Base-by-base conservation (phyloP, 2,888 invertebrate species). In the Cerceris rybyensis region DNA sequence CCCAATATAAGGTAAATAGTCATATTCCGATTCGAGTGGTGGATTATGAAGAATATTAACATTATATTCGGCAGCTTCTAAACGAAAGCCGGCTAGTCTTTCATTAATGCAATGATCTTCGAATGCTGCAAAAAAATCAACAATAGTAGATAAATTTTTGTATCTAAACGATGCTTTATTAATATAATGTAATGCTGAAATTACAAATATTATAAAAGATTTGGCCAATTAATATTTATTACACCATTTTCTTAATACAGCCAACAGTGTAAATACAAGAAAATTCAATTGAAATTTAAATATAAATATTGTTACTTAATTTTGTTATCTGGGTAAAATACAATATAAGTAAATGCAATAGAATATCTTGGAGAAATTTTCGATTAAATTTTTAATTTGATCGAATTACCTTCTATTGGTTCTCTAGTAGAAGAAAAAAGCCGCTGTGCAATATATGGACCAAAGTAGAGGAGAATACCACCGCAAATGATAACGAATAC, bases 1-100 rank as follows among this genome's bases (percentile, higher is more conserved):
- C 11, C 96, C 97, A 73, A 96, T 94, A 87, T 96, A 96, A 85
- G 96, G 96, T 90, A 96, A 93, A 87, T 95, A 96, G 81, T 94
- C 93, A 57, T 94, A 94, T 84, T 95, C 94, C 14, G 93, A 93
- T 5, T 93, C 92, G 6, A 93, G 93, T 6, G 94, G 93, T 50
- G 93, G 92, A 69, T 94, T 93, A 87, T 95, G 95, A 76, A 95
- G 93, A 79, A 96, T 93, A 88, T 95, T 95, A 8, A 95, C 95
- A 89, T 96, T 96, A 88, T 95, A 95, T 77, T 95, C 94, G n/a
- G 92, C 91, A 42, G 94, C 92, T 87, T 95, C 94, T 7, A 93
- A 91, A 82, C 95, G 93, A 88, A 95, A 95, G 46, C 94, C 94
- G 64, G 93, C 93, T 80, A 96, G 88, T 78, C 95, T 94, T 88